Base-by-base conservation (phyloP, 2,797 vertebrate genomes). In the Microctenopoma stevenorrisi region DNA sequence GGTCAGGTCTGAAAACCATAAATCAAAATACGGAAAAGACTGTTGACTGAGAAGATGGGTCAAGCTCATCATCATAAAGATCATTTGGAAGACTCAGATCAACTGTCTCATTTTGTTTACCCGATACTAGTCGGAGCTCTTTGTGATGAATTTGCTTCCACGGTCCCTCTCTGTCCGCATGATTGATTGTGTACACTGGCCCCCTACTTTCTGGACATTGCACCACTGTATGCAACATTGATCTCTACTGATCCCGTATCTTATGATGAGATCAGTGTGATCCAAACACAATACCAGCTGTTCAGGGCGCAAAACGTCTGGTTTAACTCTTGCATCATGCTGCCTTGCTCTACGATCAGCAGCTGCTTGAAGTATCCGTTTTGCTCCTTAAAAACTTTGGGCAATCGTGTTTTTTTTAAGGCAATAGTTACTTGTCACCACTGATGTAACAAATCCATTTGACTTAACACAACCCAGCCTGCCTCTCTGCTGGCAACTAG, bases 401-500 rank as follows among this genome's bases (percentile, higher is more conserved):
- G 44, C 44, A 47, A 22, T 22, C 22, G 22, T 22, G 22, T 22
- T 22, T 22, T 22, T 22, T 22, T 22, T 22, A 22, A 22, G 22
- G 22, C 22, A 22, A 22, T 22, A 22, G 22, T 38, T 38, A 11
- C 10, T 38, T 38, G 10, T 3, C 37, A 38, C 37, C 37, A 38
- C 11, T 38, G 37, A 38, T 38, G 37, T 38, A 57, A 52, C 30
- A 33, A 67, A 30, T 47, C 26, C 16, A 50, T 47, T 38, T 57
- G 56, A 69, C 37, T 0, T 44, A 50, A 10, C 49, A 11, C 26
- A 15, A 18, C 13, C 50, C 3, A 22, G 13, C 33, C 37, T 7
- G 53, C 30, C 46, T 52, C 16, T 56, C 70, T 63, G 64, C 3
- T 64, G 63, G 62, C 33, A 71, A 66, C 43, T 6, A 11, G 10